Percentiles rank a stretch among this genome's conserved stretches.
Conservation (phyloP, 2,797 vertebrate genomes). For the Malacoraja senta region DNA sequence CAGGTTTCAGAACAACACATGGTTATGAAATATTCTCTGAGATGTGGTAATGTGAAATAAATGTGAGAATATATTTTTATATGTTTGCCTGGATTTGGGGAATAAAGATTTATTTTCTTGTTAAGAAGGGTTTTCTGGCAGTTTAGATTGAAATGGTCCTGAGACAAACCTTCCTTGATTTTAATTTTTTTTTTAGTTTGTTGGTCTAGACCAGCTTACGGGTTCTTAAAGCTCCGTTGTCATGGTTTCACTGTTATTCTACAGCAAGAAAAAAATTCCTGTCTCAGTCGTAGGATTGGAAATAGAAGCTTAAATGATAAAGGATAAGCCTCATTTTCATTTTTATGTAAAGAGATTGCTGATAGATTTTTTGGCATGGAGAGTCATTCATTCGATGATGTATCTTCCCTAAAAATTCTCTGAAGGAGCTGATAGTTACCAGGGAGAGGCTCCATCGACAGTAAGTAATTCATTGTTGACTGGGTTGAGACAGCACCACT, state of each 20-base stretch:
- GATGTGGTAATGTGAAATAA: not conserved
- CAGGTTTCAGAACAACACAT: not conserved
- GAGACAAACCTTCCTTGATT: not conserved
- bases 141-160: not conserved
- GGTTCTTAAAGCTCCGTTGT: constrained; percentile 19
- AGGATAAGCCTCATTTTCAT: not conserved
- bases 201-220: not conserved
- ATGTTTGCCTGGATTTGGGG: not conserved
- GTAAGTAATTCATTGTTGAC: no score
- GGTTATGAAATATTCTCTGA: not conserved
- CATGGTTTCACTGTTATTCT: constrained; percentile 30
- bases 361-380: not conserved
- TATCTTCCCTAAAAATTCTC: not conserved
- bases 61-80: not conserved
- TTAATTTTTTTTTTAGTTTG: not conserved
- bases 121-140: no score
- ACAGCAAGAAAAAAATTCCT: constrained; percentile 7
- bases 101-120: not conserved
- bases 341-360: not conserved
- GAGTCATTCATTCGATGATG: not conserved
- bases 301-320: not conserved
- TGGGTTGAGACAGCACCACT: not conserved
- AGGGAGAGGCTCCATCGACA: not conserved
- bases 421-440: not conserved
- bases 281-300: not conserved